Conservation (phyloP, 2,797 vertebrate species). For the Gouania willdenowi region DNA sequence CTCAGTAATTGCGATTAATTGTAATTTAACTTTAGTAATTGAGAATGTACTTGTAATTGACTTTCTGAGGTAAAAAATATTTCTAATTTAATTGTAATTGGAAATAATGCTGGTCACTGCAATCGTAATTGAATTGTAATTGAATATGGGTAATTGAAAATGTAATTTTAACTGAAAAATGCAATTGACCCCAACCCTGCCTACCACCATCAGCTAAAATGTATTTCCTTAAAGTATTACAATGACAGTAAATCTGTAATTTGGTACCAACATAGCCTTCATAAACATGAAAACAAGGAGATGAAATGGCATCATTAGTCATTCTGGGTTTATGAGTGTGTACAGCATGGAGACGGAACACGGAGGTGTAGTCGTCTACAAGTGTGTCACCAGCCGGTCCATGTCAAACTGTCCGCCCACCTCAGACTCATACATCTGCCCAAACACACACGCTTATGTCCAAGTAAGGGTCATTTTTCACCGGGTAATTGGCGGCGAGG, state of each 20-base stretch:
- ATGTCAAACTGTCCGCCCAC: constrained; percentile 33
- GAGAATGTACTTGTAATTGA: too few species aligned
- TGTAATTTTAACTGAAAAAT: too few species aligned
- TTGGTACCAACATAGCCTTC: constrained; percentile 1
- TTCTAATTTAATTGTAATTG: too few species aligned
- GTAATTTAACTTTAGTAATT: too few species aligned
- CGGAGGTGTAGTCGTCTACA: constrained; percentile 21
- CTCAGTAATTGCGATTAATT: too few species aligned
- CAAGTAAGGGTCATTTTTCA: constrained; percentile 71
- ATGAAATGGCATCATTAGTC: constrained; percentile 18
- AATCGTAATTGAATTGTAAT: too few species aligned
- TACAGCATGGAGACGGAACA: constrained; percentile 11
- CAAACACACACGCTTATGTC: constrained; percentile 25
- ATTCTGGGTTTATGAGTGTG: neutral
- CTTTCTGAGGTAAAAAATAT: too few species aligned
- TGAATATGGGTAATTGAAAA: too few species aligned
- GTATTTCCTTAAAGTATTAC: neutral
- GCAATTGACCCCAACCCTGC: too few species aligned
- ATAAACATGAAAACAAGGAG: constrained; percentile 3
- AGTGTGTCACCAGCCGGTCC: constrained; percentile 49
- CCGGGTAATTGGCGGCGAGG: constrained; percentile 71
- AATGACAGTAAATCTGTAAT: constrained; percentile 7
- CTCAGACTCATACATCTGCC: constrained; percentile 19
- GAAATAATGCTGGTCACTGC: too few species aligned
- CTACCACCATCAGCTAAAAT: constrained; percentile 4